Evolutionary conservation across 35 echinoderm and acorn worm species (phyloP).

Genomic region (Hemicentrotus pulcherrimus): DNA sequence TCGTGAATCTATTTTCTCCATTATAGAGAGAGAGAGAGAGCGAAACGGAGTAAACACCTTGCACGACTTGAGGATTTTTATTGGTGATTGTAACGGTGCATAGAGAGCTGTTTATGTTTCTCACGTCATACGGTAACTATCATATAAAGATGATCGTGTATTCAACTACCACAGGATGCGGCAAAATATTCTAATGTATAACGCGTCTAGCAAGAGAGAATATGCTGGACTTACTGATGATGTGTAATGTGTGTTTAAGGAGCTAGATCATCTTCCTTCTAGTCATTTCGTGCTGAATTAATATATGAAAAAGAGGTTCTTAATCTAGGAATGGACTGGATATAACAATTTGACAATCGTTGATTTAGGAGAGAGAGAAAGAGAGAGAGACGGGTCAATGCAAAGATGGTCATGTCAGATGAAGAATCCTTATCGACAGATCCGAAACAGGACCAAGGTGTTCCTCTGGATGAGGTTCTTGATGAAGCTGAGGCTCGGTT

Average conservation of each 20-base stretch:
- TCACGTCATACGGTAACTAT: background rate
- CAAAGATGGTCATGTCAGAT: slow-evolving; percentile 30
- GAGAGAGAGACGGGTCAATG: background rate
- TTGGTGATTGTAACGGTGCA: background rate
- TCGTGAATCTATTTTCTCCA: background rate
- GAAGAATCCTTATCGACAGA: background rate
- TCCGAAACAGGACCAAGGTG: background rate
- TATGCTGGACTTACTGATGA: background rate
- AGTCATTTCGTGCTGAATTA: too few species aligned
- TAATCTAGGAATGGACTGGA: background rate
- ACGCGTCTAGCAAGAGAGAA: background rate
- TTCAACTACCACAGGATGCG: background rate
- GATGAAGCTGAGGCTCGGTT: slow-evolving; percentile 30
- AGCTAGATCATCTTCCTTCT: too few species aligned
- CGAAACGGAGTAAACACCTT: background rate
- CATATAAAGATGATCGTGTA: background rate
- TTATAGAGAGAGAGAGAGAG: background rate
- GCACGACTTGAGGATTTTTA: background rate
- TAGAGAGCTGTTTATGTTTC: background rate
- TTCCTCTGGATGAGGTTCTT: slow-evolving; percentile 35
- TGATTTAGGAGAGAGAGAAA: background rate
- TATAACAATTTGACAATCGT: too few species aligned
- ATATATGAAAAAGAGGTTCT: too few species aligned
- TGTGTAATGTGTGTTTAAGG: background rate
- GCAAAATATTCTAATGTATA: background rate